A percentile compares a stretch with the other conserved stretches of the same genome.
Conservation (phyloP, 2,797 vertebrate species). For the Gallinago stenura region DNA sequence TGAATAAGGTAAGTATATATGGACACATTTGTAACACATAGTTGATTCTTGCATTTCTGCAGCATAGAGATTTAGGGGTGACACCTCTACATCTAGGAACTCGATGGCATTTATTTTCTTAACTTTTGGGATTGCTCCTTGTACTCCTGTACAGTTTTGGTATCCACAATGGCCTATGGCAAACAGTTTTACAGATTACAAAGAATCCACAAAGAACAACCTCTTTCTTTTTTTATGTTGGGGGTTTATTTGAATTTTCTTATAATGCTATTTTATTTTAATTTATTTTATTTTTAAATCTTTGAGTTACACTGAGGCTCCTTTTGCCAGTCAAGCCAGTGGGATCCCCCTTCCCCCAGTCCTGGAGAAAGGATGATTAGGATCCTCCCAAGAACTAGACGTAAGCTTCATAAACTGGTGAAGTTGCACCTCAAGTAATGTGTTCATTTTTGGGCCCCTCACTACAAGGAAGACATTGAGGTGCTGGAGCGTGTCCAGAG, state of each 20-base stretch:
- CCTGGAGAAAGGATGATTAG: background rate
- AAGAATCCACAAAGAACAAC: background rate
- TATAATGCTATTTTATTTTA: background rate
- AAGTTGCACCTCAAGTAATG: background rate
- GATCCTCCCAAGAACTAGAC: background rate
- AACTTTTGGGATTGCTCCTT: background rate
- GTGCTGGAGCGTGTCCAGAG: background rate
- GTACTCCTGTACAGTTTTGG: background rate
- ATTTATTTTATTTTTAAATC: background rate
- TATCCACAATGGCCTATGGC: background rate
- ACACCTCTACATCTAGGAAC: background rate
- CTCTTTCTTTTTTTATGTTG: background rate
- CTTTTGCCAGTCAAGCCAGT: background rate
- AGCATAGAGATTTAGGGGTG: background rate
- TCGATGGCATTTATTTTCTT: background rate
- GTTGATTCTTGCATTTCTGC: fast-evolving
- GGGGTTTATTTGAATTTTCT: background rate
- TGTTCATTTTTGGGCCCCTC: background rate
- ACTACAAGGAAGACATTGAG: background rate
- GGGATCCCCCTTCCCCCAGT: background rate
- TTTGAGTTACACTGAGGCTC: background rate
- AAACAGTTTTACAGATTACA: background rate
- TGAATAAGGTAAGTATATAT: background rate
- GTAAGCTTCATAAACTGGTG: background rate
- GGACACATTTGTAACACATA: fast-evolving